Conservation (phyloP, 2,797 vertebrate species). For the Premnoplex brunnescens region DNA sequence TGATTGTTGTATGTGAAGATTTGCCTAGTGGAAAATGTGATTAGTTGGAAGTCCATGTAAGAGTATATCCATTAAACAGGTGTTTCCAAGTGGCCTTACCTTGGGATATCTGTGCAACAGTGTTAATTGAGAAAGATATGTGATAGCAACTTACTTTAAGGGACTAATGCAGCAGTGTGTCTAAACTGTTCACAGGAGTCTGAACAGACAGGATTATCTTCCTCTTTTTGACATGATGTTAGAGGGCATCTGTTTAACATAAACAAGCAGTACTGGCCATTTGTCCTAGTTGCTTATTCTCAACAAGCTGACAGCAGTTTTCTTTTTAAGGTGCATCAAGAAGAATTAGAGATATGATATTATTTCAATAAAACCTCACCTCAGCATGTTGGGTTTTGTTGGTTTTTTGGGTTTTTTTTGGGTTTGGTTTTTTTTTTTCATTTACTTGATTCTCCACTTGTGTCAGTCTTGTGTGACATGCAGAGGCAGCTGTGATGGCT, state of each 20-base stretch:
- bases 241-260: background rate
- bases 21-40: background rate
- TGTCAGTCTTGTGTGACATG: background rate
- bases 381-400: background rate
- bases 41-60: background rate
- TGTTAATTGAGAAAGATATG: background rate
- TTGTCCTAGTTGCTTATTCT: background rate
- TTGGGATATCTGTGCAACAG: background rate
- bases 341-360: background rate
- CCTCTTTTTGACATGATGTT: background rate
- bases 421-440: fast-evolving
- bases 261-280: background rate
- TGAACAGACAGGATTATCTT: background rate
- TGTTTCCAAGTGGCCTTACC: background rate
- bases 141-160: background rate
- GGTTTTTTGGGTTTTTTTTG: no score
- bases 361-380: background rate
- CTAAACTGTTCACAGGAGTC: background rate
- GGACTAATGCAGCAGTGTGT: background rate
- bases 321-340: background rate
- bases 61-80: background rate
- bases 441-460: background rate
- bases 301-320: background rate
- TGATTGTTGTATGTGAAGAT: background rate
- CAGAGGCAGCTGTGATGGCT: background rate